Evolutionary conservation across 2,888 invertebrate species (phyloP).

Genomic region (Mythimna ferrago): DNA sequence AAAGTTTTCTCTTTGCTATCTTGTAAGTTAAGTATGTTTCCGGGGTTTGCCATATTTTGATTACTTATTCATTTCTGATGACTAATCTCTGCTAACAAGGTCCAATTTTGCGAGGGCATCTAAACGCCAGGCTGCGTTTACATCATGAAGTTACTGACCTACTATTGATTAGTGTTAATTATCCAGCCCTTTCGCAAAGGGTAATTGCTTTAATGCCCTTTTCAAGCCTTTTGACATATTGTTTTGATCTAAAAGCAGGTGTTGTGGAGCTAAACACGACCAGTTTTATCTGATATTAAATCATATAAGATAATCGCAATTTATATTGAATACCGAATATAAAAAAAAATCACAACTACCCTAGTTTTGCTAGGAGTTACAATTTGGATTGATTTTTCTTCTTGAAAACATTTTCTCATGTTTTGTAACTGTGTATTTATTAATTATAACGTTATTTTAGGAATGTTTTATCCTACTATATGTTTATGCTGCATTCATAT

Average conservation of each 20-base stretch:
- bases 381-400: background rate
- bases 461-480: background rate
- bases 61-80: conserved; percentile 76
- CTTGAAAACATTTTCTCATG: background rate
- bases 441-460: background rate
- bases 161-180: conserved; percentile 64
- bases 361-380: background rate
- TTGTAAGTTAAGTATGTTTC: conserved; percentile 13
- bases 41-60: conserved; percentile 53
- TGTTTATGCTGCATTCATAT: background rate
- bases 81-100: conserved; percentile 78
- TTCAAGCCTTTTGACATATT: conserved; percentile 21
- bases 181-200: conserved; percentile 58
- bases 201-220: conserved; percentile 43
- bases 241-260: conserved; percentile 31
- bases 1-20: conserved; percentile 29
- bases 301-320: conserved; percentile 11
- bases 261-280: conserved; percentile 1
- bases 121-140: conserved; percentile 57
- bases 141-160: conserved; percentile 62
- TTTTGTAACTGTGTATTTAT: background rate
- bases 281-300: conserved; percentile 21
- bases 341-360: conserved; percentile 25
- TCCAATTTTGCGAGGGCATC: conserved; percentile 66
- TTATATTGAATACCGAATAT: background rate